These are phyloP conservation scores for Drosophila nr. medialis DNA, from an alignment of 2,888 invertebrate genomes.

Conservation along the genomic window DNA sequence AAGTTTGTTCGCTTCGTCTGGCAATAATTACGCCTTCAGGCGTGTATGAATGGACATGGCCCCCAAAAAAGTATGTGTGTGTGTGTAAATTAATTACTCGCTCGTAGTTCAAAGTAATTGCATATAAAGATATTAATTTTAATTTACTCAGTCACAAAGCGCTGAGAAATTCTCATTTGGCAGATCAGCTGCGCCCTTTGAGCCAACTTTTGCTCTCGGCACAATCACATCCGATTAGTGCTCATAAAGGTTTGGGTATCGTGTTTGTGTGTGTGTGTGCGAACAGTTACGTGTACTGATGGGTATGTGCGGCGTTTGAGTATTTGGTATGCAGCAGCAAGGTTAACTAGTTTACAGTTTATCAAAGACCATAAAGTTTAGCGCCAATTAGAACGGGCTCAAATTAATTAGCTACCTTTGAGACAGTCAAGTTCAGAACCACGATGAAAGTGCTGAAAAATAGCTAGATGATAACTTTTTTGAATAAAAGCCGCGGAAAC, in stretches of 20 bases:
- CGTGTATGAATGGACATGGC: slow-evolving; percentile 11
- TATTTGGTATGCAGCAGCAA: background rate
- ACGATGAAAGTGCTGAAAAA: background rate
- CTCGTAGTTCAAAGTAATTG: slow-evolving; percentile 19
- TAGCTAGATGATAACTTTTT: background rate
- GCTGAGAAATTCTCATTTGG: slow-evolving; percentile 17
- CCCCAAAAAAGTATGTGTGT: background rate
- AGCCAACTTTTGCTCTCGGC: slow-evolving; percentile 11
- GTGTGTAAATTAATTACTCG: background rate
- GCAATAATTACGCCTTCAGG: slow-evolving; percentile 62
- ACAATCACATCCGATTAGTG: slow-evolving; percentile 55
- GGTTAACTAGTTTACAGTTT: slow-evolving; percentile 19
- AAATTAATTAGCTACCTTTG: slow-evolving; percentile 14
- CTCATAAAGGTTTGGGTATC: slow-evolving; percentile 5
- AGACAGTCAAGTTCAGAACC: background rate
- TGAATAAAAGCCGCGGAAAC: background rate
- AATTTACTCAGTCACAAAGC: slow-evolving; percentile 11
- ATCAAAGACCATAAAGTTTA: slow-evolving; percentile 25
- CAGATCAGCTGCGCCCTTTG: slow-evolving; percentile 3
- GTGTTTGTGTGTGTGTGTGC: background rate
- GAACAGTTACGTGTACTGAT: background rate
- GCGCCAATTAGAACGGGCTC: background rate
- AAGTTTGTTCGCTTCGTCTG: slow-evolving; percentile 49
- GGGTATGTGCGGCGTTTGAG: background rate
- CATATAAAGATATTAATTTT: slow-evolving; percentile 38